phyloP scores from a whole-genome alignment of 2,797 vertebrate genomes.

The Streptopelia turtur region DNA sequence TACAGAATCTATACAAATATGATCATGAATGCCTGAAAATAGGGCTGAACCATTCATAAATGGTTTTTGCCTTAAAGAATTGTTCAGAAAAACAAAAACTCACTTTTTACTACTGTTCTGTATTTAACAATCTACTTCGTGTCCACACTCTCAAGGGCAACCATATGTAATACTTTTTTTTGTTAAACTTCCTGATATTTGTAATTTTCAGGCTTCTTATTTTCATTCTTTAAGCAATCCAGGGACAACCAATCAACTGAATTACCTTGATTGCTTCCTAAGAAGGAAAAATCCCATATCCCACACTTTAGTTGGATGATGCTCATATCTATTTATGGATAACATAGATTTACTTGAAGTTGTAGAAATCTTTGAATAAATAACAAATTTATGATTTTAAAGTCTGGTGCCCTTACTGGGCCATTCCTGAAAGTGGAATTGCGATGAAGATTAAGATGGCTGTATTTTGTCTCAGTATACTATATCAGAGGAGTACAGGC shows the following conservation, averaged over 20 bases:
- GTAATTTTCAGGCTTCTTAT: not conserved
- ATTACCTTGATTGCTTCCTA: not conserved
- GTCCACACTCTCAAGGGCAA: not conserved
- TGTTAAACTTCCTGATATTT: not conserved
- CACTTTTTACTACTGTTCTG: not conserved
- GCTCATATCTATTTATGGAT: not conserved
- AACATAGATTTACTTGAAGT: not conserved
- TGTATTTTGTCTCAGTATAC: not conserved
- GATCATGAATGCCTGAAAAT: not conserved
- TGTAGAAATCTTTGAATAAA: not conserved
- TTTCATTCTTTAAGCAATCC: not conserved
- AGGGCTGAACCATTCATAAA: not conserved
- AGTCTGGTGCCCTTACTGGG: not conserved
- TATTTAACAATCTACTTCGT: not conserved
- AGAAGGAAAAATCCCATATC: not conserved
- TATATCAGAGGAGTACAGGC: not conserved
- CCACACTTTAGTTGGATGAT: not conserved
- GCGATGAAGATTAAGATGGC: not conserved
- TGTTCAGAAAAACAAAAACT: not conserved
- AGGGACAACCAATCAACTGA: not conserved
- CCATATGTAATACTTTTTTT: not conserved
- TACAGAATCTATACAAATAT: not conserved
- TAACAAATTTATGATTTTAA: not conserved
- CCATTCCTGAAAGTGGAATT: not conserved
- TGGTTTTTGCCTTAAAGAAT: not conserved